Conservation (phyloP, 2,797 vertebrate species). For the Xenops minutus region DNA sequence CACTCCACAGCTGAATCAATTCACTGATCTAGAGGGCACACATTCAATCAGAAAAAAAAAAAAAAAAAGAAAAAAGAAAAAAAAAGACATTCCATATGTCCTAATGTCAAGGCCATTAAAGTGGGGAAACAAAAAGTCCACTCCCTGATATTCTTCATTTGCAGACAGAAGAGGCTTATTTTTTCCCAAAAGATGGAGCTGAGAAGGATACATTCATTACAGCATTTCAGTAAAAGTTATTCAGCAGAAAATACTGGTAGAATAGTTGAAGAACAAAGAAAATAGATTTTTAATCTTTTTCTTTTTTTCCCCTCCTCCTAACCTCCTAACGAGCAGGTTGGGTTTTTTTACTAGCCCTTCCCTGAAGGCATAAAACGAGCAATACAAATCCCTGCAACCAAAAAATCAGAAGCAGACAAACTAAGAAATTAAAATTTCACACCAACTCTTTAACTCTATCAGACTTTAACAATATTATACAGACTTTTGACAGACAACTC, state of each 20-base stretch:
- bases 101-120: background rate
- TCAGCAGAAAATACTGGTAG: background rate
- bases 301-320: background rate
- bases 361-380: background rate
- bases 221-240: background rate
- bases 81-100: background rate
- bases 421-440: background rate
- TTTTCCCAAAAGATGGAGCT: background rate
- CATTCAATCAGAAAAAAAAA: background rate
- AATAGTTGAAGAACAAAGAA: background rate
- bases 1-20: background rate
- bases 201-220: conserved; percentile 1
- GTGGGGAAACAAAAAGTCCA: background rate
- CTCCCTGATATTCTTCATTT: background rate
- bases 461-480: background rate
- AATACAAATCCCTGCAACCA: background rate
- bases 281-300: background rate
- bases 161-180: background rate
- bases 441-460: background rate
- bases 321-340: background rate
- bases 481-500: background rate
- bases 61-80: no score
- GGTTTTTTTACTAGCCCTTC: background rate
- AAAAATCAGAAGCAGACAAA: background rate
- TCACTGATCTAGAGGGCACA: background rate